Evolutionary conservation across 2,797 vertebrate genomes (phyloP), one percentile per base, ranked within the genome.

Genomic region (Ctenopoma kingsleyae): DNA sequence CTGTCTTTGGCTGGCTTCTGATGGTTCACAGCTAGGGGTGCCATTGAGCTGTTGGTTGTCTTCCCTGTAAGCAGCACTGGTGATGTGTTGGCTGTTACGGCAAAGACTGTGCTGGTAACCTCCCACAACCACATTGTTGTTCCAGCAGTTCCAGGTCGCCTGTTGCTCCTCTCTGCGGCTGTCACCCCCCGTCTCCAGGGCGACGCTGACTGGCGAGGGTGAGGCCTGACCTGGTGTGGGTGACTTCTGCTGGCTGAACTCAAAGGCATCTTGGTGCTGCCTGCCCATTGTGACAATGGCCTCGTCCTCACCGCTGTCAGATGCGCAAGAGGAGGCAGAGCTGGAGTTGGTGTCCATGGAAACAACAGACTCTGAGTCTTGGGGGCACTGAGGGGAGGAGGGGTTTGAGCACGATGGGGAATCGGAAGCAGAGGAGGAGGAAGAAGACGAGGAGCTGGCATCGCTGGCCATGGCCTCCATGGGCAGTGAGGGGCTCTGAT

Each of bases 221-320:
- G 84, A 71, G 66, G 92, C 89, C 44, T 85, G 79, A n/a, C 82
- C 72, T 32, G 53, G 78, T 0, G 48, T 40, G 44, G 69, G 88
- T 35, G 91, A 90, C 73, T 79, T 77, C 65, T 94, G 94, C 30
- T 95, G 96, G 86, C 94, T 85, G 76, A 94, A 97, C 50, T 92
- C 78, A 54, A 97, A 97, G 82, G 93, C 94, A 50, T 94, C 95
- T 66, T 93, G 94, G 81, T 94, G 95, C 48, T 91, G 95, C 78
- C 92, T 85, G 49, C 93, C 93, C 77, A 92, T 84, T 48, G 92
- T 87, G 48, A 93, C 92, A 0, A 93, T 91, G 17, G 94, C 92
- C 80, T 99, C 97, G 41, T 99, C 98, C 92, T 99, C 98, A 1
- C 96, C 96, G 65, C 96, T 96, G 91, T 99, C 97, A 0, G 94